A percentile compares a stretch with the other conserved stretches of the same genome.
Conservation (phyloP, 2,888 invertebrate species). For the Mimachlamys varia region DNA sequence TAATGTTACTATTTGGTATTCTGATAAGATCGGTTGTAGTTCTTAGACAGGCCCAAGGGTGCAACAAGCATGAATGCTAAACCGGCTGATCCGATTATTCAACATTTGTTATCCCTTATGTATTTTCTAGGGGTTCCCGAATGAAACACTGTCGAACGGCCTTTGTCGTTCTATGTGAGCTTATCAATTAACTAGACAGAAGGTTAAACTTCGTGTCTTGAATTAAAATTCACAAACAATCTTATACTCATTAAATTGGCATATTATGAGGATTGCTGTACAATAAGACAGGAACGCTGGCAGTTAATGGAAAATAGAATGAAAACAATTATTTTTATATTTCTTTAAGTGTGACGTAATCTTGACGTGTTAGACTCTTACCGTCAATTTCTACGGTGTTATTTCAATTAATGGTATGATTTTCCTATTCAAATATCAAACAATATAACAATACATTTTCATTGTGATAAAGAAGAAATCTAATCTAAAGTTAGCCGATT, state of each 20-base stretch:
- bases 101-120: background rate
- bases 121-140: background rate
- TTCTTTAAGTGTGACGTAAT: background rate
- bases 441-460: background rate
- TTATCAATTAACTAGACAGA: background rate
- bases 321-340: slow-evolving; percentile 21
- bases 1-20: background rate
- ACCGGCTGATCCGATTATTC: background rate
- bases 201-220: background rate
- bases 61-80: background rate
- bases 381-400: background rate
- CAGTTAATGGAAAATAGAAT: background rate
- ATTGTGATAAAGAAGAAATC: background rate
- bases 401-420: background rate
- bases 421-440: slow-evolving; percentile 23
- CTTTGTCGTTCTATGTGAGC: background rate
- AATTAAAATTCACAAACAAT: background rate
- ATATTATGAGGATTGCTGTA: background rate
- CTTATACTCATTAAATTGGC: background rate
- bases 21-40: background rate
- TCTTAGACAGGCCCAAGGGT: background rate
- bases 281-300: background rate
- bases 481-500: background rate
- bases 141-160: background rate
- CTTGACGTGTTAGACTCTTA: background rate